Base-by-base conservation (phyloP, 1,140 invertebrate genomes). In the Pinna nobilis region DNA sequence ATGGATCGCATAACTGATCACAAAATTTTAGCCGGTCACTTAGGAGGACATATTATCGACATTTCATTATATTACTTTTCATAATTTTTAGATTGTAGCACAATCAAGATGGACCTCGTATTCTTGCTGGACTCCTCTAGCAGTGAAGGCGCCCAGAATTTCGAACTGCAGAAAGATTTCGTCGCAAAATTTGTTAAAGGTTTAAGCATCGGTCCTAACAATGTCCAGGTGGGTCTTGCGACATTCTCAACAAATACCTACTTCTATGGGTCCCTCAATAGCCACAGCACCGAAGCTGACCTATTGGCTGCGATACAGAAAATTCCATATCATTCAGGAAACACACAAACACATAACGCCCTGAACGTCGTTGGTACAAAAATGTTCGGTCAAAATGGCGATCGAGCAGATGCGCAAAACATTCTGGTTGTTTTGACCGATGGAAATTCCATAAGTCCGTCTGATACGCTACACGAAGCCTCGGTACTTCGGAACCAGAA, bases 81-180 rank as follows among this genome's bases (percentile, higher is more conserved):
- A 59, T 59, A 32, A 23, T 25, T 65, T 72, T 25, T 18, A 65
- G 64, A 37, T 20, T 80, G 76, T 60, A 47, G 44, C 15, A 66
- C 25, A 23, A 50, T 61, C 11, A 61, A 33, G 51, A 74, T 73
- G 9, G 80, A 81, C 49, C 60, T 81, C 2, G 69, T 79, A 5
- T 81, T 81, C 51, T 57, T 81, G 9, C 47, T 81, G 41, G 80
- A 81, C 32, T 50, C 77, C 18, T 81, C 77, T 6, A 57, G 66
- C 20, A 77, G 72, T 59, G 77, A 72, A 25, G 69, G 71, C 20
- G 2, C 44, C 5, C 2, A 32, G 3, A 76, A 79, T 55, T 79
- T 81, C 60, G 20, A 67, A 37, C 74, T 76, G 65, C 68, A 76
- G 37, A 60, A 71, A n/a, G n/a, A 65, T 15, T 83, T 83, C 57